Evolutionary conservation across 2,797 vertebrate species (phyloP).

Genomic region (Lagocephalus sceleratus): DNA sequence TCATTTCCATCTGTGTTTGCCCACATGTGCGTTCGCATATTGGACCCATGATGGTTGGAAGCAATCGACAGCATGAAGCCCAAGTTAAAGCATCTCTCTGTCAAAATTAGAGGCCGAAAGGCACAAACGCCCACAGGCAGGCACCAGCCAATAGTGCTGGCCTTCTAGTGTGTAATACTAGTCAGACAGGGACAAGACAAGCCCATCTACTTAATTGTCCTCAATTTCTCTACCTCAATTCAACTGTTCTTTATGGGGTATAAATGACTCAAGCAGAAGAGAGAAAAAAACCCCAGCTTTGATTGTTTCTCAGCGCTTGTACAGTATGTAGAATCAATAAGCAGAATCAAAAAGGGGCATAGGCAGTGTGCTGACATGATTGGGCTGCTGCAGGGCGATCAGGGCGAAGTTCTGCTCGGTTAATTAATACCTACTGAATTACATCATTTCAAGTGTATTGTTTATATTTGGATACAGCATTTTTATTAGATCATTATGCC

Average conservation of each 20-base stretch:
- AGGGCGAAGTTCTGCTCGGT: too few species aligned
- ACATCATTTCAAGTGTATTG: not conserved
- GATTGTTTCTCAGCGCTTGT: constrained; percentile 33
- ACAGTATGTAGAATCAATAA: constrained; percentile 50
- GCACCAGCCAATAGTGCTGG: constrained; percentile 21
- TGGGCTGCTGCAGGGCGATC: constrained; percentile 9
- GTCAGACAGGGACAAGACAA: constrained; percentile 35
- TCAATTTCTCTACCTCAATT: constrained; percentile 21
- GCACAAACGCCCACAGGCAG: constrained; percentile 22
- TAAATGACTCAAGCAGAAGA: constrained; percentile 36
- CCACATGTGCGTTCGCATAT: not conserved
- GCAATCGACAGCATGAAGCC: constrained; percentile 12
- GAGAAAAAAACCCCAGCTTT: constrained; percentile 21
- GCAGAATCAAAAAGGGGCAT: constrained; percentile 33
- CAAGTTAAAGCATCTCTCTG: constrained; percentile 23
- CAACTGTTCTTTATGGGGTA: constrained; percentile 44
- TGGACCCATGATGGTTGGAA: constrained; percentile 9
- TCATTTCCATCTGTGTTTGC: not conserved
- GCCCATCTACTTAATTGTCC: constrained; percentile 52
- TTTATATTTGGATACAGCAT: not conserved
- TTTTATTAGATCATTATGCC: not conserved
- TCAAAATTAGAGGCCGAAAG: constrained; percentile 44
- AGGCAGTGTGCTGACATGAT: constrained; percentile 4
- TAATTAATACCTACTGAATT: not conserved
- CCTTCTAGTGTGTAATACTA: constrained; percentile 34